Evolutionary conservation across 37 sponge, comb jelly and placozoan genomes (phyloP).

Genomic region (Eunapius fragilis): DNA sequence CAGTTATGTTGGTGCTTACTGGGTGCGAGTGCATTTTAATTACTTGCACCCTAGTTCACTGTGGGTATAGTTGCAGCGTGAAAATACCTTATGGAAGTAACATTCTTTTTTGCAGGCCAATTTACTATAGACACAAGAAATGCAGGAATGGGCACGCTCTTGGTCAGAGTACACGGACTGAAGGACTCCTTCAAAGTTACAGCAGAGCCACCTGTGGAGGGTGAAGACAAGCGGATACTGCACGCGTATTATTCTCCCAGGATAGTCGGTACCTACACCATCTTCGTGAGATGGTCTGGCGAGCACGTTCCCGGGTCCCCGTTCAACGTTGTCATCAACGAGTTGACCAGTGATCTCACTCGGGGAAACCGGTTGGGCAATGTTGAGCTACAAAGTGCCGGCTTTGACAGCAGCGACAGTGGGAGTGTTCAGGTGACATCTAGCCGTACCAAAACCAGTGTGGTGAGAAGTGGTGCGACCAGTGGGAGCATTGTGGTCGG

Average conservation of each 20-base stretch:
- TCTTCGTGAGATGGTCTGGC: slow-evolving; percentile 75
- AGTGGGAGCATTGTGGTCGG: too few species aligned
- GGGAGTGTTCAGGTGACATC: too few species aligned
- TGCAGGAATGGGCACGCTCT: slow-evolving; percentile 87
- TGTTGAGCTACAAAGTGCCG: too few species aligned
- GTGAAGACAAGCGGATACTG: slow-evolving; percentile 49
- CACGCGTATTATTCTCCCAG: slow-evolving; percentile 70
- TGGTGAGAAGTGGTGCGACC: too few species aligned
- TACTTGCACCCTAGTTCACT: too few species aligned
- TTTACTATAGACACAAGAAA: slow-evolving; percentile 83
- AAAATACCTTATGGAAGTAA: too few species aligned
- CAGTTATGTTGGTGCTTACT: too few species aligned
- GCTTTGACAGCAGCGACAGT: too few species aligned
- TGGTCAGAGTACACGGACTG: slow-evolving; percentile 82
- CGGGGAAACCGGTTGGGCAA: too few species aligned
- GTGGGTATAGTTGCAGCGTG: too few species aligned
- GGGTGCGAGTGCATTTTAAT: too few species aligned
- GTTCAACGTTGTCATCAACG: slow-evolving; percentile 60
- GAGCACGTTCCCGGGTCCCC: slow-evolving; percentile 81
- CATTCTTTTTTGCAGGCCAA: slow-evolving; percentile 30
- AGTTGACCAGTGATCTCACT: neutral
- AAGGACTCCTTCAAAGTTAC: slow-evolving; percentile 84
- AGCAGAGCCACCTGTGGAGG: slow-evolving; percentile 37
- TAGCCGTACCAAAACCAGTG: too few species aligned
- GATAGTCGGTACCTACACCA: slow-evolving; percentile 56